Conservation (phyloP, 2,888 invertebrate species). For the Drosophila affinis region DNA sequence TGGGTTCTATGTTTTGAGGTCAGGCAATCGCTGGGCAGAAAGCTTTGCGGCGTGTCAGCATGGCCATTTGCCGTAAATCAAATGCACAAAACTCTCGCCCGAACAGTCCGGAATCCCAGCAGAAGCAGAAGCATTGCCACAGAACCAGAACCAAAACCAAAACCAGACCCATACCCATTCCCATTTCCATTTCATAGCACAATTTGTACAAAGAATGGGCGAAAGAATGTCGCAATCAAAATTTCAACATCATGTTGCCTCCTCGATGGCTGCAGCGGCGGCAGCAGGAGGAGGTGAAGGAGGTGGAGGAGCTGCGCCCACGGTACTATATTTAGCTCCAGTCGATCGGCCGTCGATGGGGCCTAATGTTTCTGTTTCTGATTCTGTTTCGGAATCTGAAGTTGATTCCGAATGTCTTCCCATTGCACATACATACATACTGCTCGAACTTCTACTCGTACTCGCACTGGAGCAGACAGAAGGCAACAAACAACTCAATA, state of each 20-base stretch:
- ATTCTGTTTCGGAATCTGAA: constrained; percentile 32
- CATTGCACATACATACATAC: constrained; percentile 28
- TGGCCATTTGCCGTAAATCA: constrained; percentile 74
- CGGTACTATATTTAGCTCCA: constrained; percentile 64
- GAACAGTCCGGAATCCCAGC: constrained; percentile 49
- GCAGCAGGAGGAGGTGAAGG: background rate
- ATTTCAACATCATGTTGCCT: constrained; percentile 73
- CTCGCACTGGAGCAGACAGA: constrained; percentile 10
- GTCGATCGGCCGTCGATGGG: constrained; percentile 63
- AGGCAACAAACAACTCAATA: constrained; percentile 8
- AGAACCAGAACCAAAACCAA: constrained; percentile 9
- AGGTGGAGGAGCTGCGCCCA: constrained; percentile 43
- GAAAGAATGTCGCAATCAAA: constrained; percentile 76
- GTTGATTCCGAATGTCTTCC: constrained; percentile 22
- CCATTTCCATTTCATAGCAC: constrained; percentile 43
- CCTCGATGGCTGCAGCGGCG: constrained; percentile 17
- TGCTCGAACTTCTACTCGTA: constrained; percentile 20
- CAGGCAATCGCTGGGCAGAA: constrained; percentile 65
- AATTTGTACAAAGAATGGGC: constrained; percentile 61
- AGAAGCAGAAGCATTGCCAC: background rate
- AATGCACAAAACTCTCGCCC: constrained; percentile 49
- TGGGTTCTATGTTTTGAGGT: constrained; percentile 38
- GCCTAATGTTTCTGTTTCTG: constrained; percentile 48
- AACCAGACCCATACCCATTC: constrained; percentile 18
- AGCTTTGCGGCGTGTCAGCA: constrained; percentile 71